phyloP scores from a whole-genome alignment of 2,797 vertebrate species.

The Lacerta agilis region DNA sequence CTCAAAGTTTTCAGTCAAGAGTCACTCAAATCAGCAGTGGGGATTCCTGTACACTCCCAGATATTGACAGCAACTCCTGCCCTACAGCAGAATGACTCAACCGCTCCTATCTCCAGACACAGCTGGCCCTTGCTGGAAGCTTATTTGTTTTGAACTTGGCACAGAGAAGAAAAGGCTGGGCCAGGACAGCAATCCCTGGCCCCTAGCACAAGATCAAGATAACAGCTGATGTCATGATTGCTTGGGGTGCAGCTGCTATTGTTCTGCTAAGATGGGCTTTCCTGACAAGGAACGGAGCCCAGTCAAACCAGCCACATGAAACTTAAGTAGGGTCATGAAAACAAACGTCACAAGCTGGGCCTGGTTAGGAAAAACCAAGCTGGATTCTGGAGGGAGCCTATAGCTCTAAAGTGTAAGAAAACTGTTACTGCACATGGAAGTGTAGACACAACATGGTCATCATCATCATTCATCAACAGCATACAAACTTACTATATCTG shows the following conservation, averaged over 20 bases:
- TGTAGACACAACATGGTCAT: not conserved
- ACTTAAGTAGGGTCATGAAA: not conserved
- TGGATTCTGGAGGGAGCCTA: not conserved
- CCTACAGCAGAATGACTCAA: conserved; percentile 34
- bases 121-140: conserved; percentile 24
- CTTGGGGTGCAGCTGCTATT: conserved; percentile 10
- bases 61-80: not conserved
- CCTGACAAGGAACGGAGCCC: not conserved
- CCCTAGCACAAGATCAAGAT: conserved; percentile 26
- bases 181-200: not conserved
- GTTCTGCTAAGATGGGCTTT: conserved; percentile 23
- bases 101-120: conserved; percentile 24
- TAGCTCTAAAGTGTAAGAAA: not conserved
- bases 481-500: not conserved
- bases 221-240: conserved; percentile 23
- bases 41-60: not conserved
- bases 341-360: not conserved
- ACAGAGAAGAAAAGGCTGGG: conserved; percentile 19
- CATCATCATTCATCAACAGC: not conserved
- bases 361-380: fast-evolving
- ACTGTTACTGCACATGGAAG: not conserved
- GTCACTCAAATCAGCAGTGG: not conserved
- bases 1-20: not conserved
- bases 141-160: conserved; percentile 24
- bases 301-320: not conserved